These are phyloP conservation scores for Tyria jacobaeae DNA, from an alignment of 2,888 invertebrate species.

Conservation along the genomic window DNA sequence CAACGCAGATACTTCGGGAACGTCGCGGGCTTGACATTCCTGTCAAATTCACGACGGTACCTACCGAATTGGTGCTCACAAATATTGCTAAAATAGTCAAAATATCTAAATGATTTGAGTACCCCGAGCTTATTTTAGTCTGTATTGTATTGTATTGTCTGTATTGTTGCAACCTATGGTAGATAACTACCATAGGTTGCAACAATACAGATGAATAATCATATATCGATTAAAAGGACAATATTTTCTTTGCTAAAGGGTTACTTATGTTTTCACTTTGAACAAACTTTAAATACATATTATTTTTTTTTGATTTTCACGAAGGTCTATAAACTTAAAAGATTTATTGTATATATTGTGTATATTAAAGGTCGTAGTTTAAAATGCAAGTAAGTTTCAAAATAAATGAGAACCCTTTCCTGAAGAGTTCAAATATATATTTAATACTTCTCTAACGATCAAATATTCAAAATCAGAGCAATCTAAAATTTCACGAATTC, in stretches of 20 bases:
- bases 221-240: too few relatives aligned
- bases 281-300: neutral
- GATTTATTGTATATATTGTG: too few relatives aligned
- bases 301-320: neutral
- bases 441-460: too few relatives aligned
- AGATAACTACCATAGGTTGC: too few relatives aligned
- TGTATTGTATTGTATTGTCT: too few relatives aligned
- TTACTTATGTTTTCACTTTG: too few relatives aligned
- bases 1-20: slow-evolving; percentile 49
- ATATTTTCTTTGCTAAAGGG: too few relatives aligned
- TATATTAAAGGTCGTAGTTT: neutral
- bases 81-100: neutral
- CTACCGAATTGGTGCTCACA: neutral
- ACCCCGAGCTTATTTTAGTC: neutral
- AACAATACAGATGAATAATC: too few relatives aligned
- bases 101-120: neutral
- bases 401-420: too few relatives aligned
- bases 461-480: neutral
- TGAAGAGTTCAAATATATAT: neutral
- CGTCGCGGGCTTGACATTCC: slow-evolving; percentile 34
- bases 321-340: neutral
- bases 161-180: too few relatives aligned
- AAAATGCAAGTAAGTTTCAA: neutral
- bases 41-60: neutral
- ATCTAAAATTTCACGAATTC: slow-evolving; percentile 15